phyloP scores from a whole-genome alignment of 2,797 vertebrate species.

The Antrozous pallidus region DNA sequence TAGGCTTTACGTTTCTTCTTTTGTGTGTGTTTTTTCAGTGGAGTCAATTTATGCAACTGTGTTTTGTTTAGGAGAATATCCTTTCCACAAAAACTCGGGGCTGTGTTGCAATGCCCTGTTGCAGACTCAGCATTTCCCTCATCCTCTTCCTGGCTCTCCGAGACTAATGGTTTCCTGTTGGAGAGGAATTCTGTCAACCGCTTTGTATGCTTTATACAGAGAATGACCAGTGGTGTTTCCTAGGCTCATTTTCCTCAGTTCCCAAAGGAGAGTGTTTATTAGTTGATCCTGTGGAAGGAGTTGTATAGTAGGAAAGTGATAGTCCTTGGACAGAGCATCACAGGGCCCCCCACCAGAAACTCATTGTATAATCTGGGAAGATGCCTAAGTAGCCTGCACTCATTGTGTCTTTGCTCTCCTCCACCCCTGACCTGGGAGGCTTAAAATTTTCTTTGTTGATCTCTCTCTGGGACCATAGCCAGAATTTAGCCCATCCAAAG shows the following conservation, averaged over 20 bases:
- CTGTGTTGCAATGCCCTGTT: slow-evolving; percentile 4
- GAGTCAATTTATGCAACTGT: slow-evolving; percentile 40
- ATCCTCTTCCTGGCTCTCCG: background rate
- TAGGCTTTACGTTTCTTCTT: slow-evolving; percentile 11
- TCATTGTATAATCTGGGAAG: background rate
- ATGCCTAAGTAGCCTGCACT: background rate
- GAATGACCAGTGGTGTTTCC: slow-evolving; percentile 1
- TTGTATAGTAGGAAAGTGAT: slow-evolving; percentile 9
- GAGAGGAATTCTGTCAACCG: slow-evolving; percentile 45
- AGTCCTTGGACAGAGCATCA: background rate
- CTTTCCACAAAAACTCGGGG: slow-evolving; percentile 45
- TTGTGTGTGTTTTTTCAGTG: background rate
- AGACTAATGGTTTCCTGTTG: slow-evolving; percentile 67
- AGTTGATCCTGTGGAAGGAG: slow-evolving; percentile 9
- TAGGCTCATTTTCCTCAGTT: slow-evolving; percentile 30
- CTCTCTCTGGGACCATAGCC: background rate
- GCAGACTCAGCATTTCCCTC: slow-evolving; percentile 20
- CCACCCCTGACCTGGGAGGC: background rate
- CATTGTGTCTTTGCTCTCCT: background rate
- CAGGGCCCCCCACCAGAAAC: background rate
- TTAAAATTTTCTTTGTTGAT: background rate
- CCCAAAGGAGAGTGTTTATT: slow-evolving; percentile 17
- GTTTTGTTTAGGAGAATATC: slow-evolving; percentile 37
- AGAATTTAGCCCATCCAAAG: slow-evolving; percentile 17
- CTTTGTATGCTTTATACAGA: slow-evolving; percentile 39